These are phyloP conservation scores for Cyprinus carpio DNA, from an alignment of 2,113 vertebrate genomes.

Conservation along the genomic window DNA sequence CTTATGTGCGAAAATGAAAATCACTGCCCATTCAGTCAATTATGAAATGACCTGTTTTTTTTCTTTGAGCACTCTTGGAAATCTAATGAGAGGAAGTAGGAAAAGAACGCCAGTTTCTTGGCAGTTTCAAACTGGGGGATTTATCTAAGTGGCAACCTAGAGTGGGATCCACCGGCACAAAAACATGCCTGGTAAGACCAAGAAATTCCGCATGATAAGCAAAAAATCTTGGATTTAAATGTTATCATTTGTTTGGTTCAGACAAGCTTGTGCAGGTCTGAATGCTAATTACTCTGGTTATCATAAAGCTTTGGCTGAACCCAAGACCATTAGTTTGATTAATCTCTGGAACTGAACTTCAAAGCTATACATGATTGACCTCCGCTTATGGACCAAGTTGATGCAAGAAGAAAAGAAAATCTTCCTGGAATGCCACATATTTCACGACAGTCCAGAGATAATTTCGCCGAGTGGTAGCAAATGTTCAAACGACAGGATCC, in stretches of 20 bases:
- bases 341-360: constrained; percentile 32
- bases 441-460: background rate
- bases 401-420: background rate
- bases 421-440: background rate
- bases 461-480: background rate
- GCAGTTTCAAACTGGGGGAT: constrained; percentile 43
- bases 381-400: too few relatives aligned
- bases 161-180: constrained; percentile 9
- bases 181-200: background rate
- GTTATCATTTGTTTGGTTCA: constrained; percentile 53
- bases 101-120: constrained; percentile 9
- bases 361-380: constrained; percentile 30
- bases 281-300: constrained; percentile 48
- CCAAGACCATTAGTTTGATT: constrained; percentile 37
- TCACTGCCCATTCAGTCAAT: background rate
- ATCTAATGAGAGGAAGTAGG: constrained; percentile 36
- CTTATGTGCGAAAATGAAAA: background rate
- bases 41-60: background rate
- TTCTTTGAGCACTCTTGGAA: background rate
- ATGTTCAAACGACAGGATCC: constrained; percentile 5
- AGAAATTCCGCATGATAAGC: background rate
- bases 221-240: constrained; percentile 38
- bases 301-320: constrained; percentile 47
- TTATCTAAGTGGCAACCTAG: constrained; percentile 28
- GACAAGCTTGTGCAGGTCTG: constrained; percentile 32